Base-by-base conservation (phyloP, 37 sponge, comb jelly and placozoan genomes). In the Amphimedon queenslandica region DNA sequence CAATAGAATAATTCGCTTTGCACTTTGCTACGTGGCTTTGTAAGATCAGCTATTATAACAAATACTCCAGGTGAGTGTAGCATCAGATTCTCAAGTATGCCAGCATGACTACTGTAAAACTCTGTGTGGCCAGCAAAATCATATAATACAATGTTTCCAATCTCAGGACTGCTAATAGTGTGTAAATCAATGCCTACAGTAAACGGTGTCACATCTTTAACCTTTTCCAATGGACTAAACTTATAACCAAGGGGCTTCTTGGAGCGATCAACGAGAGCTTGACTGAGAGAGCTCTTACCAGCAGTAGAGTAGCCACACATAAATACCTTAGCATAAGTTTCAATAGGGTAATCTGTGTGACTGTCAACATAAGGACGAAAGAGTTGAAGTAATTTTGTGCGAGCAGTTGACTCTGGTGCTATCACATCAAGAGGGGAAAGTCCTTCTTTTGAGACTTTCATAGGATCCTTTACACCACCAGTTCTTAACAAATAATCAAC, bases 101-200 rank as follows among this genome's bases (percentile, higher is more conserved):
- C 76, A 25, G 63, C 69, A 69, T 82, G 83, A 61, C 76, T 75
- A 5, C 74, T 57, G 65, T 82, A 60, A 65, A 60, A 82, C 55
- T 82, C 76, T 25, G 68, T 20, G 11, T 82, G 83, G 0, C 83
- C 83, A 25, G 83, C 83, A 82, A 82, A 82, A 34, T 82, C 83
- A 76, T 42, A 82, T 4, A 82, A 31, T 28, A 82, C 41, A 0
- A 82, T 64, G 16, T 69, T 39, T 4, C 83, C 83, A 63, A 75
- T 70, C 3, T 82, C 71, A 40, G 70, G 70, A 32, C 31, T 3
- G 3, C 75, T 57, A 28, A 61, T 70, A 33, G 65, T 42, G 3
- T 42, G 51, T 3, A 76, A 70, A 43, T 70, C 61, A 42, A 82
- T 70, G 2, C 83, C 83, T 38, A 70, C 77, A 3, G 83, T 82